phyloP scores from a whole-genome alignment of 2,113 vertebrate species.

The Colaptes auratus region DNA sequence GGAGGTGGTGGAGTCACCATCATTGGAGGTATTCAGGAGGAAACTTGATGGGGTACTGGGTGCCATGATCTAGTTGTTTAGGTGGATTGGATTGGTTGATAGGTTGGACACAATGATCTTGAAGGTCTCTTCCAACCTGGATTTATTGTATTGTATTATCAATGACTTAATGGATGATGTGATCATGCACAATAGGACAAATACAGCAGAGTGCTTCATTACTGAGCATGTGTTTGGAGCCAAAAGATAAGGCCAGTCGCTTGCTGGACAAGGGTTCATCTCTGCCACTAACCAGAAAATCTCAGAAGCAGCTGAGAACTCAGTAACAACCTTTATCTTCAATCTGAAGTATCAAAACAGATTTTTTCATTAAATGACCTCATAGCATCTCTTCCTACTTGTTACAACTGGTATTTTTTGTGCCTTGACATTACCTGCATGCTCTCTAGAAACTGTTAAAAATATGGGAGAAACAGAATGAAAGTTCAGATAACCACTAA shows the following conservation, averaged over 20 bases:
- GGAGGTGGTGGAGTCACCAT: too few species aligned
- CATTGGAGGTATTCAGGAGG: too few species aligned
- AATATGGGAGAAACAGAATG: background rate
- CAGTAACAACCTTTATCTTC: background rate
- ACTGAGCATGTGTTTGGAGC: background rate
- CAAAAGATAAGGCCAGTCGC: background rate
- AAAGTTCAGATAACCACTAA: background rate
- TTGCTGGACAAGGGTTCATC: background rate
- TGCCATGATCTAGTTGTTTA: too few species aligned
- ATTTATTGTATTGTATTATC: too few species aligned
- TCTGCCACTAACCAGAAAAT: background rate
- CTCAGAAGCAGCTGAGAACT: background rate
- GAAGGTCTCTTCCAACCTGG: too few species aligned
- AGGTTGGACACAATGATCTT: too few species aligned
- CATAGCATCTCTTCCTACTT: background rate
- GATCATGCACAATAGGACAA: background rate
- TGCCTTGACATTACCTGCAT: background rate
- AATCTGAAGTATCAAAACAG: background rate
- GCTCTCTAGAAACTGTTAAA: background rate
- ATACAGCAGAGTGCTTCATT: background rate
- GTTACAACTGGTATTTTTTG: background rate
- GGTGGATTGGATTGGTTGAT: too few species aligned
- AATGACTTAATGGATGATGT: background rate
- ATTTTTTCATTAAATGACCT: background rate
- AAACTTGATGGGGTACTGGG: too few species aligned